Evolutionary conservation across 2,113 vertebrate genomes (phyloP).

Genomic region (Verasper variegatus): DNA sequence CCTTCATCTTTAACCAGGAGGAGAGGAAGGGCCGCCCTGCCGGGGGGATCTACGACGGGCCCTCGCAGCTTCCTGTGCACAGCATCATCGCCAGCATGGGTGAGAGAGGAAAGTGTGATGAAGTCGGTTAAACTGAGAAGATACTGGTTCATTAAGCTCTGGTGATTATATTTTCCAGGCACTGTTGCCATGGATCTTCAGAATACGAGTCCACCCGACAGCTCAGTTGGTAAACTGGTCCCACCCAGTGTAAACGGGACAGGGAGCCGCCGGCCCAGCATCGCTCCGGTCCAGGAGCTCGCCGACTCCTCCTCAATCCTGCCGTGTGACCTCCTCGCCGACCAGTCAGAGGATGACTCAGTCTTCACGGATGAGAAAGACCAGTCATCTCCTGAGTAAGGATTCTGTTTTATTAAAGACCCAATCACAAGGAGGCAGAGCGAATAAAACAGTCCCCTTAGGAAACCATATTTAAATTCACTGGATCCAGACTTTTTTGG

Average conservation of each 20-base stretch:
- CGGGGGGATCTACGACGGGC: conserved; percentile 81
- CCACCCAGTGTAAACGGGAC: conserved; percentile 87
- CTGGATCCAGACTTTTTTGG: too few species aligned
- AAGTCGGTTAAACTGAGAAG: neutral
- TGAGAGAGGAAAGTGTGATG: conserved; percentile 67
- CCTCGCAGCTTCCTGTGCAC: conserved; percentile 92
- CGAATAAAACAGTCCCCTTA: too few species aligned
- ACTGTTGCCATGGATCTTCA: conserved; percentile 97
- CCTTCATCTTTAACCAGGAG: conserved; percentile 92
- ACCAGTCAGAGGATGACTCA: conserved; percentile 95
- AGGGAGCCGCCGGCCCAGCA: conserved; percentile 88
- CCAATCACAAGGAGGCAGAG: too few species aligned
- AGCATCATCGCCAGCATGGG: conserved; percentile 97
- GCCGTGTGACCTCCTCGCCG: conserved; percentile 92
- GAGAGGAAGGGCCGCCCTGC: conserved; percentile 77
- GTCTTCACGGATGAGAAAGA: conserved; percentile 88
- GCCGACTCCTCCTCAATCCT: conserved; percentile 89
- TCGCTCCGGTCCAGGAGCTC: conserved; percentile 91
- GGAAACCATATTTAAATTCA: too few species aligned
- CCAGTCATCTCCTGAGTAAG: conserved; percentile 84
- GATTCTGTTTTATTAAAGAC: neutral
- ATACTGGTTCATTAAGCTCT: neutral
- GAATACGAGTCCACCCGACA: conserved; percentile 83
- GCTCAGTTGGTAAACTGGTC: conserved; percentile 78
- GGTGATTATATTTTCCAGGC: conserved; percentile 77